Evolutionary conservation across 2,888 invertebrate genomes (phyloP).

Genomic region (Ecdyonurus torrentis): DNA sequence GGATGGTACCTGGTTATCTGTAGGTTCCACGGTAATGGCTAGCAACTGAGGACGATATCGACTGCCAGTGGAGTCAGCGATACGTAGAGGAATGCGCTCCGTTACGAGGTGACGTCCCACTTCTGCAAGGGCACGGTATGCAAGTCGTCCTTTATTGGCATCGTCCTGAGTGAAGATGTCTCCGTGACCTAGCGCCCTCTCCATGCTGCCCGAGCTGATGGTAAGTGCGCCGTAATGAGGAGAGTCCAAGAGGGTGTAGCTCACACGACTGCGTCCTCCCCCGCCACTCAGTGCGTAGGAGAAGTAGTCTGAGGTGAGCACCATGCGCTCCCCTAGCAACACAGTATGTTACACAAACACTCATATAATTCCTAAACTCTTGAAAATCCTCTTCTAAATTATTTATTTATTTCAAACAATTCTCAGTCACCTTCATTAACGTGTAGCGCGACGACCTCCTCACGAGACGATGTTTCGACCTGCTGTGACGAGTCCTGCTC

Average conservation of each 20-base stretch:
- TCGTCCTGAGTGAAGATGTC: not conserved
- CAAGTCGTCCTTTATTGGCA: not conserved
- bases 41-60: not conserved
- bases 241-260: not conserved
- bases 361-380: too few species aligned
- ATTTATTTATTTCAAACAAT: too few species aligned
- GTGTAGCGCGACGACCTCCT: not conserved
- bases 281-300: not conserved
- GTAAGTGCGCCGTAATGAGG: not conserved
- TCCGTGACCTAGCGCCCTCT: not conserved
- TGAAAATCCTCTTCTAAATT: too few species aligned
- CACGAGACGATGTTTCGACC: not conserved
- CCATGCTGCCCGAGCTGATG: not conserved
- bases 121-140: not conserved
- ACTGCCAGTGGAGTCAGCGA: not conserved
- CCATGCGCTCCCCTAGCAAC: not conserved
- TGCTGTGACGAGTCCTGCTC: not conserved
- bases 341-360: too few species aligned
- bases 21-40: not conserved
- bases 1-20: not conserved
- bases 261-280: not conserved
- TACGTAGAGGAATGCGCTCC: not conserved
- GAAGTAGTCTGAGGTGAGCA: constrained; percentile 2
- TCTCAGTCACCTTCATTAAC: not conserved
- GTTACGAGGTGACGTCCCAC: not conserved